phyloP scores from a whole-genome alignment of 2,797 vertebrate species.

The Melanogrammus aeglefinus region DNA sequence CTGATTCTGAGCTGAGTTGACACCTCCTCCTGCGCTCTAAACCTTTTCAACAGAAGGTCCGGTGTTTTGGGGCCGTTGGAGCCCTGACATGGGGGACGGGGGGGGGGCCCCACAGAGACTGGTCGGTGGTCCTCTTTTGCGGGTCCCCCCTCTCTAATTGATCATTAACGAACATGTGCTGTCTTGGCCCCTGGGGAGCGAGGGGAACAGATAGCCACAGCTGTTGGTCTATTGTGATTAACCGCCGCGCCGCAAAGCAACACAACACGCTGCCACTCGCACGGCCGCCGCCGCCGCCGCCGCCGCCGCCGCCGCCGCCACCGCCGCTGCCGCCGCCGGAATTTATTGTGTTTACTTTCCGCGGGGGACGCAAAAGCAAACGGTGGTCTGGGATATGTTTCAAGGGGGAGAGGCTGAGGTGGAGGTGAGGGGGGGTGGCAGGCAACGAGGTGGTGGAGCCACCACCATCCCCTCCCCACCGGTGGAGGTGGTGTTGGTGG shows the following conservation, averaged over 20 bases:
- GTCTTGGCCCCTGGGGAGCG: conserved; percentile 55
- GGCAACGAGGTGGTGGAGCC: conserved; percentile 40
- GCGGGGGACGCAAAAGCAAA: conserved; percentile 35
- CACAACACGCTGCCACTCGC: no score
- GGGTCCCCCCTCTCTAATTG: conserved; percentile 28
- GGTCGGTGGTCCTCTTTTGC: no score
- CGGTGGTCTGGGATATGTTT: not conserved
- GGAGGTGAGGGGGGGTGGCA: conserved; percentile 17
- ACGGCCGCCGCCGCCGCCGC: no score
- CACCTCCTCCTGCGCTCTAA: conserved; percentile 48
- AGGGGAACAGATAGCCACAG: conserved; percentile 57
- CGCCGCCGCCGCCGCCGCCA: conserved; percentile 21
- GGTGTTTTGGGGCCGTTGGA: conserved; percentile 54
- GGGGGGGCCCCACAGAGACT: no score
- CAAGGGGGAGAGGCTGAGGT: conserved; percentile 22
- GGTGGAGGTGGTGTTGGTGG: no score
- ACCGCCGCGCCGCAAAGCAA: conserved; percentile 57
- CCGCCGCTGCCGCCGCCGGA: conserved; percentile 39
- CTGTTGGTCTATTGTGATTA: conserved; percentile 68
- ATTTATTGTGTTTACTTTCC: conserved; percentile 65
- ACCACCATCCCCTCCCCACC: no score
- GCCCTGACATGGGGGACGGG: not conserved
- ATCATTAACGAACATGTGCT: conserved; percentile 76
- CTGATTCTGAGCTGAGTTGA: conserved; percentile 49
- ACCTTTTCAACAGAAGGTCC: conserved; percentile 64